A percentile compares a stretch with the other conserved stretches of the same genome.
Evolutionary conservation across 2,888 invertebrate species (phyloP).

Genomic region (Mactromeris polynyma): DNA sequence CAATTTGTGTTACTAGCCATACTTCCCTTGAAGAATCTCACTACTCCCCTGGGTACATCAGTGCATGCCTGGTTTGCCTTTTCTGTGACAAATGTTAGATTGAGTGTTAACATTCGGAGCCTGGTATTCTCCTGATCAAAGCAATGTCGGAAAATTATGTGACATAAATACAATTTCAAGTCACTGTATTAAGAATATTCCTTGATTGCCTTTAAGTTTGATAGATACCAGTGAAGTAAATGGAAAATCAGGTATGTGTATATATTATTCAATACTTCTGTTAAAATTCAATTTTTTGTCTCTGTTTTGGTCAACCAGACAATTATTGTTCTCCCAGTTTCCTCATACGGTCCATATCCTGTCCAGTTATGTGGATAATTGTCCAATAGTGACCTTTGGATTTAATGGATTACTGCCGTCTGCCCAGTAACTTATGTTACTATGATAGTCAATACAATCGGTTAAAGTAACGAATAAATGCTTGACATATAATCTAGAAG

Average conservation of each 20-base stretch:
- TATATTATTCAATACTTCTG: background rate
- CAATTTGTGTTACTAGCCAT: background rate
- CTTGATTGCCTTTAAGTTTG: background rate
- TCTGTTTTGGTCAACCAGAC: background rate
- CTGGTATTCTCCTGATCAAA: background rate
- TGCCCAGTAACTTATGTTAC: background rate
- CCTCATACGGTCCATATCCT: background rate
- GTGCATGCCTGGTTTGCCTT: constrained; percentile 2
- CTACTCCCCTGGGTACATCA: background rate
- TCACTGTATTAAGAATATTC: background rate
- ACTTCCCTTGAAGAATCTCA: background rate
- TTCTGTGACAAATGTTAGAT: background rate
- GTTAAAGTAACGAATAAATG: background rate
- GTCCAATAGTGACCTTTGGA: background rate
- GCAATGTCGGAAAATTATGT: background rate
- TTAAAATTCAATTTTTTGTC: background rate
- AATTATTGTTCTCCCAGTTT: background rate
- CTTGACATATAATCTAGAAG: too few relatives aligned
- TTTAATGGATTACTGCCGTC: background rate
- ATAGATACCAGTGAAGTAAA: background rate
- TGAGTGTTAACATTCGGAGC: background rate
- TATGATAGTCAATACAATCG: background rate
- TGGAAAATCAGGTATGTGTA: background rate
- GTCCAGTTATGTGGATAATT: background rate
- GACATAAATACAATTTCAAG: background rate